Base-by-base conservation (phyloP, 2,797 vertebrate species). In the Tragelaphus oryx region DNA sequence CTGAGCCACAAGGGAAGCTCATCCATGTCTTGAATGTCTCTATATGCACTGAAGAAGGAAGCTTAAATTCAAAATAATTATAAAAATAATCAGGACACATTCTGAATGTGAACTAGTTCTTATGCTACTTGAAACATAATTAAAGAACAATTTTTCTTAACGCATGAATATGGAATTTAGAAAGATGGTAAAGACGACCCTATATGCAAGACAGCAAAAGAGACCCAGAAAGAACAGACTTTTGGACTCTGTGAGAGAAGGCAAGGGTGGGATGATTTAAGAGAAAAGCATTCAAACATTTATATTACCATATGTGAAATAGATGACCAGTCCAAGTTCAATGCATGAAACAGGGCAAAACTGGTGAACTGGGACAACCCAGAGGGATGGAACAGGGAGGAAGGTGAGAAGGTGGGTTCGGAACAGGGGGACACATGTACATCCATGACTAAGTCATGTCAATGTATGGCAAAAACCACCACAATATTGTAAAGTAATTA, bases 391-490 rank as follows among this genome's bases (percentile, higher is more conserved):
- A 37, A 37, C 1, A 0, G 33, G 62, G 62, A 68, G 33, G 62
- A 9, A 68, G 18, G 33, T 6, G 62, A 37, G 33, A 37, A n/a
- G 60, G 18, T 14, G 18, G 1, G 5, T 37, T 68, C 0, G 2
- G 33, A 37, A 37, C 4, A 3, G 9, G 18, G 33, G 33, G 33
- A 68, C 33, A 68, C 18, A 37, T 22, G 65, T 68, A 37, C 18
- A 37, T 18, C 33, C 33, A 11, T 37, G 33, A 37, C 62, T 37
- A 33, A 37, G 11, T 37, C n/a, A 37, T 22, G 62, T 68, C 18
- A 68, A 9, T 68, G 33, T 68, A 68, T 37, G 18, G 62, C 33
- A 68, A 22, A 68, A 68, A 11, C 33, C 33, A 68, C 33, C 62
- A 68, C 20, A 68, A 3, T 22, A 11, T 22, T 68, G 33, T 37